These are phyloP conservation scores for Bombus vancouverensis DNA, from an alignment of 1,140 invertebrate genomes.

Conservation along the genomic window DNA sequence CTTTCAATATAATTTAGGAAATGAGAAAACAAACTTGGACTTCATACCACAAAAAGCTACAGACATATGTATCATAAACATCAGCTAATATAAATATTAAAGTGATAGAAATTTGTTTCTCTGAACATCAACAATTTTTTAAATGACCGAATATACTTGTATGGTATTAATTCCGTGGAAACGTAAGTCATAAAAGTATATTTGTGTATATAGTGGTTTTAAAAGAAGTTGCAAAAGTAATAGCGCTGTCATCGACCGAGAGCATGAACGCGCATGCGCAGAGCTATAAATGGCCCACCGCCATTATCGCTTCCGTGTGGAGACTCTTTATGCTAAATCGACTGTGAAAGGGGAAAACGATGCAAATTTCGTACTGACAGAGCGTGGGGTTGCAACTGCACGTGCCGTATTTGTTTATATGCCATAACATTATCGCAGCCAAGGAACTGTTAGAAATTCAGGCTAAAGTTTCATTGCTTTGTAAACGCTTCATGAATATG, in stretches of 20 bases:
- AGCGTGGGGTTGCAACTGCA: conserved; percentile 18
- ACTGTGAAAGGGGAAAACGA: conserved; percentile 31
- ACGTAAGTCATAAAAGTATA: no score
- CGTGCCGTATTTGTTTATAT: conserved; percentile 39
- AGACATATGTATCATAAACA: not conserved
- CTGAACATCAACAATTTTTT: not conserved
- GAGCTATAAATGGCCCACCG: not conserved
- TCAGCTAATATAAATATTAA: not conserved
- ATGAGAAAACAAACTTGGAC: not conserved
- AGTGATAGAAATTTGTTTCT: not conserved
- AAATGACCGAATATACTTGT: not conserved
- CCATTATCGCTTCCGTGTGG: conserved; percentile 60
- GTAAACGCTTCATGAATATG: not conserved
- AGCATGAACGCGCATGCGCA: conserved; percentile 1
- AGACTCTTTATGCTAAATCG: conserved; percentile 37
- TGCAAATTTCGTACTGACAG: conserved; percentile 31
- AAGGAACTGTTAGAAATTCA: not conserved
- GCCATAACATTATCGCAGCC: not conserved
- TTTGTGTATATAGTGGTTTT: not conserved
- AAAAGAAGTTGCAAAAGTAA: not conserved
- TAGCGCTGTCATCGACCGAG: conserved; percentile 9
- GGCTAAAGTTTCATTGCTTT: not conserved
- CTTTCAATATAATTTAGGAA: not conserved
- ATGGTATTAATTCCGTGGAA: not conserved
- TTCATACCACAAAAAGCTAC: accelerated